Base-by-base conservation (phyloP, 2,888 invertebrate species). In the Mechanitis messenoides region DNA sequence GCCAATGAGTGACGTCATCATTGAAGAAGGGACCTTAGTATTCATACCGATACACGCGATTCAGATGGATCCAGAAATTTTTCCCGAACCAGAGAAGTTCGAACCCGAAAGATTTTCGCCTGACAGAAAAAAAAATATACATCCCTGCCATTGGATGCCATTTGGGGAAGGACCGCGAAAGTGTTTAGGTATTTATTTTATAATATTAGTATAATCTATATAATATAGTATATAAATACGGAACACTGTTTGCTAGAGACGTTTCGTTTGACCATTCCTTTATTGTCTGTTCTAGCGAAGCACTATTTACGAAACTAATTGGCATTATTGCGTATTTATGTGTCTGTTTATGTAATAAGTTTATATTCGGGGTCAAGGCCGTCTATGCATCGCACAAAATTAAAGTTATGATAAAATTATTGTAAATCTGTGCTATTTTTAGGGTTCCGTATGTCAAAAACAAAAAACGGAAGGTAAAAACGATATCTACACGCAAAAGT, bases 1-100 rank as follows among this genome's bases (percentile, higher is more conserved):
- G n/a, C 87, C 90, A 0, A 82, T 86, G 63, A 85, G 82, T 0
- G 74, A 85, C 5, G 71, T 86, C 58, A 74, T 82, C 0, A 85
- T 92, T 54, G 90, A 91, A 60, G 84, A 90, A 56, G 92, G 90
- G 1, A 89, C 87, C 0, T 69, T 84, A 20, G 75, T 92, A 3
- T 83, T 92, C 28, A 86, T 93, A 54, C 92, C 93, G 9, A 83
- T 87, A 6, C 86, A 91, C 67, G 90, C 91, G 33, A 91, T 93
- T 68, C 93, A 93, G 67, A 91, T 91, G 76, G 93, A 93, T 72
- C 90, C 92, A 0, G 85, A 91, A 2, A 83, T 91, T 70, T 93
- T 91, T 68, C 91, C 92, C 0, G 85, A 94, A 9, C 94, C 94
- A 0, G 85, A 92, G 1, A 84, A 84, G 45, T 93, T 93, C 65